A percentile compares a stretch with the other conserved stretches of the same genome.
These are phyloP conservation scores for Acronicta leporina DNA, from an alignment of 2,888 invertebrate species.

Conservation along the genomic window DNA sequence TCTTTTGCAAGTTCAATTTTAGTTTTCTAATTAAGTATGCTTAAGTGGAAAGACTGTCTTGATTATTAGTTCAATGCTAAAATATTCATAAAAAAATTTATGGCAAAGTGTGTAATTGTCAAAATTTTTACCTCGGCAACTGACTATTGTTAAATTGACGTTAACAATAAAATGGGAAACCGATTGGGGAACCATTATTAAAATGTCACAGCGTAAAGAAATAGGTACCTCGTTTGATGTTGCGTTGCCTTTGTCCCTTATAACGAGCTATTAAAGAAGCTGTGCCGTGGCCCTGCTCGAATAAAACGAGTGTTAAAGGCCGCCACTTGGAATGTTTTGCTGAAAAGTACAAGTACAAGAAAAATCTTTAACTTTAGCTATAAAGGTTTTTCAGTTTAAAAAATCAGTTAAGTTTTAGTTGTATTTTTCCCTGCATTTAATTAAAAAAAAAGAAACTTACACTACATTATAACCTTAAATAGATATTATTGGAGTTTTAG, in stretches of 20 bases:
- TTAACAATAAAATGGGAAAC: constrained; percentile 71
- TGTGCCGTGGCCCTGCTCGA: constrained; percentile 59
- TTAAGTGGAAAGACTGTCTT: too few relatives aligned
- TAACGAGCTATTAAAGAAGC: constrained; percentile 77
- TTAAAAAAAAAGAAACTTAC: background rate
- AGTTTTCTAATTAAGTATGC: too few relatives aligned
- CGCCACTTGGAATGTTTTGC: constrained; percentile 61
- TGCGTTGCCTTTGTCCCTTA: constrained; percentile 75
- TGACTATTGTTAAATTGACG: constrained; percentile 64
- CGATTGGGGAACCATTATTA: constrained; percentile 72
- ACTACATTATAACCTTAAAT: too few relatives aligned
- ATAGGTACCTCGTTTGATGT: constrained; percentile 79
- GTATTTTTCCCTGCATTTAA: background rate
- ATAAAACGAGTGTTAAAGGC: constrained; percentile 73
- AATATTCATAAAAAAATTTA: constrained; percentile 16
- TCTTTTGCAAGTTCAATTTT: too few relatives aligned
- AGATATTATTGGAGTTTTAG: too few relatives aligned
- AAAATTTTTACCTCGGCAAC: constrained; percentile 59
- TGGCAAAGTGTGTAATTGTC: constrained; percentile 43
- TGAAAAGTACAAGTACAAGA: constrained; percentile 66
- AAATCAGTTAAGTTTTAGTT: constrained; percentile 16
- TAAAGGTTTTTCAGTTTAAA: constrained; percentile 43
- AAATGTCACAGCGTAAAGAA: constrained; percentile 76
- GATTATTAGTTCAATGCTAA: background rate
- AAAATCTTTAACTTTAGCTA: constrained; percentile 51